Conservation (phyloP, 2,797 vertebrate species). For the Labeo calbasu region DNA sequence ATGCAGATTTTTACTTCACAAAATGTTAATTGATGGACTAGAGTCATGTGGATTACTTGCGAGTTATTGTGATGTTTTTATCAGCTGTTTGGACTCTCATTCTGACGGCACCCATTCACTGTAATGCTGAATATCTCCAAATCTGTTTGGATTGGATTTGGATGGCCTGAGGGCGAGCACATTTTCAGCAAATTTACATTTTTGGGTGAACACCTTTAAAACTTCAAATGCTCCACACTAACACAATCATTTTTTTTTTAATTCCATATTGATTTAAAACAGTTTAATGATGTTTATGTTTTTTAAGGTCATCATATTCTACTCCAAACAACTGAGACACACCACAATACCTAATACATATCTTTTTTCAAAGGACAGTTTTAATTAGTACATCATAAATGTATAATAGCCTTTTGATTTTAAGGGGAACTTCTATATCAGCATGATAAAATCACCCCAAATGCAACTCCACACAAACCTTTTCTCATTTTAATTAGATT, state of each 20-base stretch:
- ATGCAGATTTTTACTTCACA: not conserved
- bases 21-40: not conserved
- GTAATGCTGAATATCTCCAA: not conserved
- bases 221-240: not conserved
- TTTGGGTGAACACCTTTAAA: not conserved
- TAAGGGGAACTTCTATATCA: not conserved
- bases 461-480: not conserved
- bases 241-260: not conserved
- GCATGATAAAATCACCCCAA: not conserved
- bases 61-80: not conserved
- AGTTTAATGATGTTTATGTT: not conserved
- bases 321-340: not conserved
- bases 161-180: not conserved
- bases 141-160: not conserved
- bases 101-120: not conserved
- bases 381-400: conserved; percentile 13
- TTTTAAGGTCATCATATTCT: not conserved
- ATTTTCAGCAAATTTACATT: not conserved
- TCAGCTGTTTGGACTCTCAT: not conserved
- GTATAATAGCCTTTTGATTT: not conserved
- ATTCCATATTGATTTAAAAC: not conserved
- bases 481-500: not conserved
- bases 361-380: conserved; percentile 5
- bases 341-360: not conserved
- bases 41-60: not conserved